Percentiles rank a stretch among this genome's conserved stretches.
Conservation (phyloP, 2,113 vertebrate genomes). For the Corythaixoides concolor region DNA sequence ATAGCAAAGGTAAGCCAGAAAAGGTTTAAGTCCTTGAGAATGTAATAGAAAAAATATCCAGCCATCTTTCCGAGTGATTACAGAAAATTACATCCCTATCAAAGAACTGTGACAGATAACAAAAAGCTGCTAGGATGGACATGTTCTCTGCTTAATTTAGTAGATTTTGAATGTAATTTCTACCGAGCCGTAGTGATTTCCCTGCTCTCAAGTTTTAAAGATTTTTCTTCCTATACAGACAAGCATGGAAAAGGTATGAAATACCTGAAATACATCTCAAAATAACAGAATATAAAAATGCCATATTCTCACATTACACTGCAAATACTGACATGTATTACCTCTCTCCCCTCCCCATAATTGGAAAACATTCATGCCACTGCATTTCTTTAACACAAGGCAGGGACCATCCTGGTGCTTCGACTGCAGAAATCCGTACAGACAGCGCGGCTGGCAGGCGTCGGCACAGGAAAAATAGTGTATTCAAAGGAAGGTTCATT, state of each 20-base stretch:
- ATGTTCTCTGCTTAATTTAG: constrained; percentile 17
- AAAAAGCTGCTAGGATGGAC: constrained; percentile 24
- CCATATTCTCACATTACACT: neutral
- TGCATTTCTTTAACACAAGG: neutral
- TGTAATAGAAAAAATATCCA: constrained; percentile 59
- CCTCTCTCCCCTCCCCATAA: neutral
- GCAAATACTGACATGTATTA: neutral
- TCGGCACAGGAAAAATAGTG: neutral
- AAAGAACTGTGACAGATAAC: constrained; percentile 15
- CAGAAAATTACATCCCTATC: constrained; percentile 46
- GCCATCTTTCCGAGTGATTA: constrained; percentile 52
- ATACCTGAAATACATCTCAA: neutral
- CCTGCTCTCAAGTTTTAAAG: neutral
- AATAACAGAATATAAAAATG: neutral
- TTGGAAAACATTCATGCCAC: neutral
- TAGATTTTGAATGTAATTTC: neutral
- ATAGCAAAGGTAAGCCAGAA: constrained; percentile 63
- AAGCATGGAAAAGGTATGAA: neutral
- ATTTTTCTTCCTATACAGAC: neutral
- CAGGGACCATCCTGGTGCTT: neutral
- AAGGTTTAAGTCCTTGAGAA: constrained; percentile 54
- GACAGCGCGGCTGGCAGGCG: neutral
- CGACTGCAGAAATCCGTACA: neutral
- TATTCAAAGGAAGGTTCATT: neutral
- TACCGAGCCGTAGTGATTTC: neutral